phyloP scores from a whole-genome alignment of 1,140 invertebrate species.

The Aphelenchoides fujianensis region DNA sequence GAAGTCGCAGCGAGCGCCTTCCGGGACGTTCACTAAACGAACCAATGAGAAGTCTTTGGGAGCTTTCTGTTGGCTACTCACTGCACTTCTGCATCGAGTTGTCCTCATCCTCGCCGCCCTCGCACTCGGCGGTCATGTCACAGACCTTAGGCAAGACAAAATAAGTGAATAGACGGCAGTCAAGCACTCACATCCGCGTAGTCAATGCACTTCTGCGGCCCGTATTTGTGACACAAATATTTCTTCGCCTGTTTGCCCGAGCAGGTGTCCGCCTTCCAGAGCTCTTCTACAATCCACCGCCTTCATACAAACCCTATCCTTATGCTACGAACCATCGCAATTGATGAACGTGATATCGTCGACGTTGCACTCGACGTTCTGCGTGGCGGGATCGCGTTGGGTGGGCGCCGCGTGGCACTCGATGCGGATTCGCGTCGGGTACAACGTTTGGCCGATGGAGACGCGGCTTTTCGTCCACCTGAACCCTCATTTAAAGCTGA shows the following conservation, averaged over 20 bases:
- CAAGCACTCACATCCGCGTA: slow-evolving; percentile 38
- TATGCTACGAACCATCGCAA: slow-evolving; percentile 33
- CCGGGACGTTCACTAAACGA: slow-evolving; percentile 38
- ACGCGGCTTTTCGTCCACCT: slow-evolving; percentile 45
- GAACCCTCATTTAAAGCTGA: too few relatives aligned
- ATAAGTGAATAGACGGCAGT: too few relatives aligned
- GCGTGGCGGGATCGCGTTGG: background rate
- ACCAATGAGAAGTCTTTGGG: slow-evolving; percentile 6
- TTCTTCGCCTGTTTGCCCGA: slow-evolving; percentile 17
- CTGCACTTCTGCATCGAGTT: slow-evolving; percentile 38
- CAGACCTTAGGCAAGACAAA: too few relatives aligned
- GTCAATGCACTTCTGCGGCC: slow-evolving; percentile 27
- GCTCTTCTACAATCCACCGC: slow-evolving; percentile 32
- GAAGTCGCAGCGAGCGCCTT: slow-evolving; percentile 47
- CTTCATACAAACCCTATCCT: slow-evolving; percentile 27
- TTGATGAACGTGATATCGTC: slow-evolving; percentile 44
- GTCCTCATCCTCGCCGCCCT: slow-evolving; percentile 41
- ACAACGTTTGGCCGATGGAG: slow-evolving; percentile 40
- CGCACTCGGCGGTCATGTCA: too few relatives aligned
- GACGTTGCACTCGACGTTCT: slow-evolving; percentile 43
- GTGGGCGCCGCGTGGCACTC: slow-evolving; percentile 37
- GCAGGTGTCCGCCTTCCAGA: slow-evolving; percentile 7
- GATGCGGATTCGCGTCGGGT: slow-evolving; percentile 47
- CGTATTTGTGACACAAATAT: slow-evolving; percentile 28
- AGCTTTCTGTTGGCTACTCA: slow-evolving; percentile 29